Percentiles rank a stretch among this genome's conserved stretches.
phyloP scores from a whole-genome alignment of 2,797 vertebrate species.

The Galagoides demidoff region DNA sequence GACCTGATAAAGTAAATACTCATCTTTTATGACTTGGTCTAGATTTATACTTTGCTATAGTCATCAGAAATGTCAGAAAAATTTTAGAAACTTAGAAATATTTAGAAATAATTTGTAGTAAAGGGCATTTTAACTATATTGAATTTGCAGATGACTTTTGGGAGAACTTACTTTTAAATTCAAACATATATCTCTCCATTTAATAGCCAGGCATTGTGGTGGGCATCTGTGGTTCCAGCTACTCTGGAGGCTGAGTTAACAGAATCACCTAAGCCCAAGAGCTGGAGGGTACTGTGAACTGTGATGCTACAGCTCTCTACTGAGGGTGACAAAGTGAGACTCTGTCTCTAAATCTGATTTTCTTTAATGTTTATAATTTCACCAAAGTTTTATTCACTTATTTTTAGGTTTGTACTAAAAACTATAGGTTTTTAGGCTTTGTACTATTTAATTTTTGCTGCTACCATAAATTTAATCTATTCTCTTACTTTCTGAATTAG shows the following conservation, averaged over 20 bases:
- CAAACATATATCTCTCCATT: background rate
- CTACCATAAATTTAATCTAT: background rate
- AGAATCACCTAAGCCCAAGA: no score
- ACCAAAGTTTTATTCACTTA: background rate
- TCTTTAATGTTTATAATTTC: background rate
- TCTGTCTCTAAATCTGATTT: background rate
- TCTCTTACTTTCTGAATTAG: background rate
- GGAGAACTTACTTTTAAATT: background rate
- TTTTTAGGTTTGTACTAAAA: background rate
- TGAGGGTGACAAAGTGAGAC: no score
- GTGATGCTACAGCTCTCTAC: no score
- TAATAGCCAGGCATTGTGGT: background rate
- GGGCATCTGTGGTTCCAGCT: no score
- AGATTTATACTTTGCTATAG: background rate
- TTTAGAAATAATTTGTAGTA: background rate
- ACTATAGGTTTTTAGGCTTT: background rate
- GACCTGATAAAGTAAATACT: background rate
- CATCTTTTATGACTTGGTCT: background rate
- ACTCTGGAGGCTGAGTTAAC: no score
- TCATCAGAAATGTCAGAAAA: background rate
- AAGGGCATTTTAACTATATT: background rate
- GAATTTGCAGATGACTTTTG: background rate
- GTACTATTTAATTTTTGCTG: background rate
- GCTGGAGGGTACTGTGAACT: no score
- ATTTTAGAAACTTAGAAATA: background rate